phyloP scores from a whole-genome alignment of 2,888 invertebrate genomes.

The Hemaris fuciformis region DNA sequence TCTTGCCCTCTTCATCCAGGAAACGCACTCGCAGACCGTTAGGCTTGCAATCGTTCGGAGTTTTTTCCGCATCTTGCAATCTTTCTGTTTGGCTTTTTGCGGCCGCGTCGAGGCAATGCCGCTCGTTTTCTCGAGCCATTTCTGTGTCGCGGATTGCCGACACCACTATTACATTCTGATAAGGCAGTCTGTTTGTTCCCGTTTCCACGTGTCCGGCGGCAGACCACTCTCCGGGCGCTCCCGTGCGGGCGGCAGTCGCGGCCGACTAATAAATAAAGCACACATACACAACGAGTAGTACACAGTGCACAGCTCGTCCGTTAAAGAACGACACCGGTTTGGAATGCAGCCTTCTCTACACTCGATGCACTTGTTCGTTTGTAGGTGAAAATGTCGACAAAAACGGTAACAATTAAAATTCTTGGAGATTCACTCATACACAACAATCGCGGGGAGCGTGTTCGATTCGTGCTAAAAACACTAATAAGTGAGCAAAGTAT shows the following conservation, averaged over 20 bases:
- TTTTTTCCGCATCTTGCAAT: constrained; percentile 64
- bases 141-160: constrained; percentile 22
- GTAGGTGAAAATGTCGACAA: constrained; percentile 44
- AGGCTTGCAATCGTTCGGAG: constrained; percentile 52
- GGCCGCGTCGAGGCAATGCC: constrained; percentile 61
- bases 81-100: constrained; percentile 65
- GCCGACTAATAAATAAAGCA: constrained; percentile 57
- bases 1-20: constrained; percentile 75
- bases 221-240: constrained; percentile 53
- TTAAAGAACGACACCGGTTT: constrained; percentile 78
- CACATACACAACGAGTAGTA: constrained; percentile 48
- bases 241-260: constrained; percentile 24
- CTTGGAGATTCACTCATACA: constrained; percentile 32
- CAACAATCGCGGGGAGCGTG: constrained; percentile 30
- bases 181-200: constrained; percentile 21
- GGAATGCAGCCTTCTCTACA: constrained; percentile 76
- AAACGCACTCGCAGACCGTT: constrained; percentile 72
- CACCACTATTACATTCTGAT: constrained; percentile 49
- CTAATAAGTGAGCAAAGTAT: constrained; percentile 36
- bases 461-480: constrained; percentile 35
- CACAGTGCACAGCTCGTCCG: constrained; percentile 72
- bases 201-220: constrained; percentile 32
- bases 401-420: constrained; percentile 40
- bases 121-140: constrained; percentile 77
- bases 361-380: constrained; percentile 66